Conservation (phyloP, 1,140 invertebrate genomes). For the Procambarus clarkii region DNA sequence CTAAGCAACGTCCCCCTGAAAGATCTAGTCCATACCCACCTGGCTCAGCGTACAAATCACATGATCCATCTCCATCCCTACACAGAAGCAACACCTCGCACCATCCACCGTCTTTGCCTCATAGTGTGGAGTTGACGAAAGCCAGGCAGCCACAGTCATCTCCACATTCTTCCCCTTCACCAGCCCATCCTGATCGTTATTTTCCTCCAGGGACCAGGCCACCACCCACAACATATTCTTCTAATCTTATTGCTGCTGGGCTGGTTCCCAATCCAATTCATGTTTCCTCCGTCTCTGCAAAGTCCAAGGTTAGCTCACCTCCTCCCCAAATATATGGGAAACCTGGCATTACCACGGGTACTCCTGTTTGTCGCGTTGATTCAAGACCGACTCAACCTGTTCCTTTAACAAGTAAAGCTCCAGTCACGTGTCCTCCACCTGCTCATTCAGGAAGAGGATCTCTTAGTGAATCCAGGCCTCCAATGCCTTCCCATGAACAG, state of each 20-base stretch:
- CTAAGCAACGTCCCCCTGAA: constrained; percentile 68
- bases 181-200: constrained; percentile 72
- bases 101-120: constrained; percentile 50
- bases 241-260: constrained; percentile 62
- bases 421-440: constrained; percentile 78
- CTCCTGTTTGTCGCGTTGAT: constrained; percentile 79
- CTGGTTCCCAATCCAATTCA: constrained; percentile 71
- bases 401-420: constrained; percentile 83
- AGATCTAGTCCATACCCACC: constrained; percentile 70
- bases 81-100: constrained; percentile 54
- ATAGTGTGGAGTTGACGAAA: constrained; percentile 68
- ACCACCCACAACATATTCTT: constrained; percentile 61
- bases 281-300: constrained; percentile 74
- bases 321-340: constrained; percentile 87
- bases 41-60: constrained; percentile 67
- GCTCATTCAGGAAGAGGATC: constrained; percentile 72
- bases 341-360: constrained; percentile 81
- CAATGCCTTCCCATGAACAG: constrained; percentile 74
- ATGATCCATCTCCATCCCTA: constrained; percentile 47
- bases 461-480: constrained; percentile 61
- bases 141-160: constrained; percentile 75
- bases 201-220: constrained; percentile 52
- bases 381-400: constrained; percentile 77
- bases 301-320: constrained; percentile 86
- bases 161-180: constrained; percentile 73